Percentiles rank a stretch among this genome's conserved stretches.
phyloP scores from a whole-genome alignment of 1,140 invertebrate genomes.

The Drosophila obscura region DNA sequence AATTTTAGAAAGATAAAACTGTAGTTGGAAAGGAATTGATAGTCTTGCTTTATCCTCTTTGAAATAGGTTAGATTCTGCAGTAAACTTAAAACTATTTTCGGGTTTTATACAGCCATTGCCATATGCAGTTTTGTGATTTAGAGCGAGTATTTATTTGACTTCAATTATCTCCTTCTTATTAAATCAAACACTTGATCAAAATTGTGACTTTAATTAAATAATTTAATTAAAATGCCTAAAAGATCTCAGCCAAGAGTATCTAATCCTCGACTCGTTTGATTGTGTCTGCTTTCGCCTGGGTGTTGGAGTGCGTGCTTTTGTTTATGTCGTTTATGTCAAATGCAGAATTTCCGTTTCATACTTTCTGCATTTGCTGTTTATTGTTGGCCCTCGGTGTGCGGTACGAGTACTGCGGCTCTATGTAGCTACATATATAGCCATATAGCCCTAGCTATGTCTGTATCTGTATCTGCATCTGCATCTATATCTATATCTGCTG shows the following conservation, averaged over 20 bases:
- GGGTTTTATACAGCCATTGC: too few species aligned
- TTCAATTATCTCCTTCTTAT: too few species aligned
- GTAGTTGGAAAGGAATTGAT: too few species aligned
- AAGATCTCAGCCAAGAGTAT: constrained; percentile 7
- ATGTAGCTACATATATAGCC: constrained; percentile 17
- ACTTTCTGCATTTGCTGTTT: constrained; percentile 74
- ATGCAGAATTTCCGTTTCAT: constrained; percentile 75
- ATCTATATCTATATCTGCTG: constrained; percentile 14
- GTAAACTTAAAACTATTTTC: too few species aligned
- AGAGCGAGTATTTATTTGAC: too few species aligned
- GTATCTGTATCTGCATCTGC: constrained; percentile 19
- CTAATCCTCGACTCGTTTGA: background rate
- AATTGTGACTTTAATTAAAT: too few species aligned
- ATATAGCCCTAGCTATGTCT: constrained; percentile 5
- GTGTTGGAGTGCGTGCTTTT: constrained; percentile 65
- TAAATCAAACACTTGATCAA: too few species aligned
- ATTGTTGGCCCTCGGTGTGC: constrained; percentile 64
- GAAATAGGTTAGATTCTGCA: too few species aligned
- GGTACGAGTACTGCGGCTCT: constrained; percentile 23
- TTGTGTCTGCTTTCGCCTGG: constrained; percentile 26
- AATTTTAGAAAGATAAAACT: too few species aligned
- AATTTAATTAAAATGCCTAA: background rate
- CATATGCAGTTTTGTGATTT: too few species aligned
- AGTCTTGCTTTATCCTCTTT: too few species aligned
- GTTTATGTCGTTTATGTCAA: constrained; percentile 76